These are phyloP conservation scores for Tylochromis polylepis DNA, from an alignment of 2,113 vertebrate species.

Conservation along the genomic window DNA sequence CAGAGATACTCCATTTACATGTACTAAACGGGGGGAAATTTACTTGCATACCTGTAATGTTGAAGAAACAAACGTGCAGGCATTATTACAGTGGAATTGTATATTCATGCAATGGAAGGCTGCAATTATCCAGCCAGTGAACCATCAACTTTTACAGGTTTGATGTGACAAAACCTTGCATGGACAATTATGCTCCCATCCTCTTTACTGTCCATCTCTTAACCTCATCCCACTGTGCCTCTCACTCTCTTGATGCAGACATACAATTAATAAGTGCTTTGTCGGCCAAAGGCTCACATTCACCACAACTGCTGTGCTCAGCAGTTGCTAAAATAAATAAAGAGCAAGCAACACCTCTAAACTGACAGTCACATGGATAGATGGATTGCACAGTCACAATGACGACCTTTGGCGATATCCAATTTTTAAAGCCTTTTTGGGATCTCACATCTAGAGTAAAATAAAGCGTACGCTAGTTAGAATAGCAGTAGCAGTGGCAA, in stretches of 20 bases:
- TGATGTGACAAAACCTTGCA: constrained; percentile 8
- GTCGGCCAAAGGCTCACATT: constrained; percentile 35
- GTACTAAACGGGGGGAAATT: neutral
- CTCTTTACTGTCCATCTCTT: constrained; percentile 8
- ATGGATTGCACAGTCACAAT: neutral
- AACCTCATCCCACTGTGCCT: constrained; percentile 13
- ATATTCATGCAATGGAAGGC: neutral
- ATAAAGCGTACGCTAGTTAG: neutral
- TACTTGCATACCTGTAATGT: neutral
- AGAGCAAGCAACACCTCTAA: constrained; percentile 2
- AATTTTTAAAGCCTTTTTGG: neutral
- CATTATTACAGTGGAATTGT: neutral
- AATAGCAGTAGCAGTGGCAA: neutral
- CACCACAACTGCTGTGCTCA: constrained; percentile 55
- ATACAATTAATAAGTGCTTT: constrained; percentile 62
- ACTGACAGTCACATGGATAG: neutral
- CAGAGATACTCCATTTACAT: neutral
- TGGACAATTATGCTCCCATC: constrained; percentile 8
- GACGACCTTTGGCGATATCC: neutral
- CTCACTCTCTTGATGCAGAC: constrained; percentile 29
- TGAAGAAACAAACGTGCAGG: neutral
- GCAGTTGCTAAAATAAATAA: constrained; percentile 58
- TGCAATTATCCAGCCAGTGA: neutral
- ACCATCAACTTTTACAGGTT: neutral
- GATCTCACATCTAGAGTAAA: neutral